These are phyloP conservation scores for Rynchops niger DNA, from an alignment of 2,113 vertebrate species.

Conservation along the genomic window DNA sequence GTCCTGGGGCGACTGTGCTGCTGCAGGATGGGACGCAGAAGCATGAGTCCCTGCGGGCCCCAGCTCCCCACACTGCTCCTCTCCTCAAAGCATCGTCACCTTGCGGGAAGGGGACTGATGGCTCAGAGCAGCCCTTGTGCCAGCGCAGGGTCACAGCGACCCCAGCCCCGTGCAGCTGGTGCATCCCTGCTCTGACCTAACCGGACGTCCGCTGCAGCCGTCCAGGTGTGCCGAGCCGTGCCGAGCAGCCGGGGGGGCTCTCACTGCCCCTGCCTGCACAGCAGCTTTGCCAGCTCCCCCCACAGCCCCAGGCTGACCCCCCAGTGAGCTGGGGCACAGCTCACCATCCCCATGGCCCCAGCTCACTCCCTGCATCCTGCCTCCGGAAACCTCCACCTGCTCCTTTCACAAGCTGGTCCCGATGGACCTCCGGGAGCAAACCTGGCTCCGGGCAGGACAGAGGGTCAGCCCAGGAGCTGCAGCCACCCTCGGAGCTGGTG, in stretches of 20 bases:
- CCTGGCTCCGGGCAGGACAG: not conserved
- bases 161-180: not conserved
- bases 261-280: not conserved
- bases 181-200: not conserved
- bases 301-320: not conserved
- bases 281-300: not conserved
- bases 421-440: not conserved
- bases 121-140: not conserved
- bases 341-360: rapidly evolving
- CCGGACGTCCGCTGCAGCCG: not conserved
- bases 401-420: rapidly evolving
- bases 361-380: not conserved
- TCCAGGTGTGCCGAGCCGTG: not conserved
- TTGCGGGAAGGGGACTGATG: not conserved
- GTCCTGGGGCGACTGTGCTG: rapidly evolving
- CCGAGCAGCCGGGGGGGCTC: rapidly evolving
- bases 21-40: rapidly evolving
- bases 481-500: rapidly evolving
- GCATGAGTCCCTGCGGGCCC: not conserved
- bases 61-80: not conserved
- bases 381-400: not conserved
- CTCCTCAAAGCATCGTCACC: rapidly evolving
- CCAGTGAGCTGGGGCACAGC: not conserved
- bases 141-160: not conserved
- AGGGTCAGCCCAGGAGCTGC: not conserved